phyloP scores from a whole-genome alignment of 2,113 vertebrate species.

The Lepisosteus oculatus region DNA sequence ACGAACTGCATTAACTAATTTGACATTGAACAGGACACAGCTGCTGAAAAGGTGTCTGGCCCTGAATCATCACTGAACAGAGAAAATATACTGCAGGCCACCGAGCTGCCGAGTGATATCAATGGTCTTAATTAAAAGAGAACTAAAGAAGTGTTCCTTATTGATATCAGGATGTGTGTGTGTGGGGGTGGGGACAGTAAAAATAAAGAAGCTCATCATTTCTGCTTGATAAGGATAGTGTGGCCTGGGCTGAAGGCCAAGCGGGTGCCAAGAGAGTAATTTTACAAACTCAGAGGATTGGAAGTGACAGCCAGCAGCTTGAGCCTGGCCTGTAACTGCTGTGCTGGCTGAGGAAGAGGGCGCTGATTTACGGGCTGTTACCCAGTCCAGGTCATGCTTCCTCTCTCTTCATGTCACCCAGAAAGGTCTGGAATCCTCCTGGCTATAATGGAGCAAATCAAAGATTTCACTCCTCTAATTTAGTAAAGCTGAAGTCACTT shows the following conservation, averaged over 20 bases:
- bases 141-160: not conserved
- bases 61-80: conserved; percentile 10
- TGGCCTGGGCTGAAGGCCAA: conserved; percentile 3
- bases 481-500: too few species aligned
- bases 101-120: not conserved
- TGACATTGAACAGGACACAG: not conserved
- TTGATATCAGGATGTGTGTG: not conserved
- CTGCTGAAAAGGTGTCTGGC: not conserved
- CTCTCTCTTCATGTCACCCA: not conserved
- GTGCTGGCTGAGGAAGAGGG: not conserved
- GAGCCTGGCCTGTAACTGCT: not conserved
- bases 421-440: too few species aligned
- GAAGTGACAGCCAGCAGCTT: conserved; percentile 1
- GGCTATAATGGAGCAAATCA: too few species aligned
- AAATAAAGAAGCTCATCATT: conserved; percentile 6
- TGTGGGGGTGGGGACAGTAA: not conserved
- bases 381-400: not conserved
- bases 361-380: not conserved
- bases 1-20: too few species aligned
- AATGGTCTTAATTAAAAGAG: conserved; percentile 13
- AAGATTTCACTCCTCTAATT: too few species aligned
- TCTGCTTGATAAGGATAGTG: not conserved
- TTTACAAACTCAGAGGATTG: not conserved
- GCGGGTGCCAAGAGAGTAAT: not conserved
- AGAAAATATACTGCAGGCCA: not conserved